Conservation (phyloP, 2,113 vertebrate genomes). For the Hippolais icterina region DNA sequence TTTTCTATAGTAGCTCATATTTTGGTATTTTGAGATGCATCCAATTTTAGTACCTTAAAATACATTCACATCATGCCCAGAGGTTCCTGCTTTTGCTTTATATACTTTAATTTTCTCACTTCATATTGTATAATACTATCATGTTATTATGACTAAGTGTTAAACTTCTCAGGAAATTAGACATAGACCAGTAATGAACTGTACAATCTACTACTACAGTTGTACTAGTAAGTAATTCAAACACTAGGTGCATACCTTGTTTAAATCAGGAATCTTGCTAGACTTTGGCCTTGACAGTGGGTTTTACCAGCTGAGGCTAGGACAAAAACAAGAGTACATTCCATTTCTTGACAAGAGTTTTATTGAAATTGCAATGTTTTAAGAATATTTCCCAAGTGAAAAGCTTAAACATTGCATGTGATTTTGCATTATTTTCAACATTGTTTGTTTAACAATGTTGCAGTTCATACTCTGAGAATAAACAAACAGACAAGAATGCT, state of each 20-base stretch:
- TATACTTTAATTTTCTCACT: neutral
- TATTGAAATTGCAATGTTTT: neutral
- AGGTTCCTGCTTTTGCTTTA: neutral
- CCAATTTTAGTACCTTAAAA: neutral
- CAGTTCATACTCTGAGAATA: neutral
- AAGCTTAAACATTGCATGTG: neutral
- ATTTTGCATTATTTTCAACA: constrained; percentile 2
- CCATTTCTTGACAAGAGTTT: neutral
- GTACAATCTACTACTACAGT: neutral
- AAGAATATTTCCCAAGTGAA: neutral
- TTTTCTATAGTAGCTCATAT: neutral
- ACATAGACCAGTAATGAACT: neutral
- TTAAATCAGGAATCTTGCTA: neutral
- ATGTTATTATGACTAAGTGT: neutral
- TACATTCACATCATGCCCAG: neutral
- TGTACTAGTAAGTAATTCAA: neutral
- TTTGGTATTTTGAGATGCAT: neutral
- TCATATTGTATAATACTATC: neutral
- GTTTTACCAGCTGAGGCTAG: neutral
- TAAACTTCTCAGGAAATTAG: neutral
- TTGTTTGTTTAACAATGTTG: neutral
- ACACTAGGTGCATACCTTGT: rapidly evolving
- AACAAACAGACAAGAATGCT: neutral
- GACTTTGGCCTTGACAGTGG: neutral
- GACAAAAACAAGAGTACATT: neutral